phyloP scores from a whole-genome alignment of 2,888 invertebrate species.

The Strigamia crassipes region DNA sequence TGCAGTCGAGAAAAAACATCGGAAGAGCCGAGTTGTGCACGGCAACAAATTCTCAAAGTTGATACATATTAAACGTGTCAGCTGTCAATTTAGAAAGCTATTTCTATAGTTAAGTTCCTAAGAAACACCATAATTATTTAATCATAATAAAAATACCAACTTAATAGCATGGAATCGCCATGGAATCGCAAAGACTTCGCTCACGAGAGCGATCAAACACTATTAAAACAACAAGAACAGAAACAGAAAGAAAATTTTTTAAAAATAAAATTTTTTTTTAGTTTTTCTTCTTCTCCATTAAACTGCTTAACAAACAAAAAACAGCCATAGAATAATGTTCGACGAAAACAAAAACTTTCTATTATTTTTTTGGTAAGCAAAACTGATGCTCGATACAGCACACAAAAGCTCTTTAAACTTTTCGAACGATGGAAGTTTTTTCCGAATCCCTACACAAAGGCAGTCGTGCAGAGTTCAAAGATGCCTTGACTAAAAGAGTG shows the following conservation, averaged over 20 bases:
- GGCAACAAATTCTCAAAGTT: neutral
- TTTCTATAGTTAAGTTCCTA: neutral
- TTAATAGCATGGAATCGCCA: neutral
- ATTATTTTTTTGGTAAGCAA: neutral
- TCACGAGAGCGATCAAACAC: neutral
- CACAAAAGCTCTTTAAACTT: constrained; percentile 26
- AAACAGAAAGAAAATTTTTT: no score
- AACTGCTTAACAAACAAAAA: neutral
- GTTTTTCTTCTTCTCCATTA: neutral
- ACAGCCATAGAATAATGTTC: neutral
- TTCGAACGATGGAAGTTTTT: constrained; percentile 30
- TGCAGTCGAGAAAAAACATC: neutral
- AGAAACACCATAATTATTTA: constrained; percentile 33
- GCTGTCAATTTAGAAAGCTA: constrained; percentile 14
- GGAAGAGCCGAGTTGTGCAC: neutral
- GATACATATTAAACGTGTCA: constrained; percentile 12
- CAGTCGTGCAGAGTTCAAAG: constrained; percentile 37
- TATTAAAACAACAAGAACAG: neutral
- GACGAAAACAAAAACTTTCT: constrained; percentile 10
- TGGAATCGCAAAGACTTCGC: neutral
- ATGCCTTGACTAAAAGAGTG: constrained; percentile 40
- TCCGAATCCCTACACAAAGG: neutral
- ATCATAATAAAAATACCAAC: constrained; percentile 23
- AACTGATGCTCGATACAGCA: constrained; percentile 1
- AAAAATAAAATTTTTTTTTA: neutral